These are phyloP conservation scores for Salvelinus namaycush DNA, from an alignment of 2,113 vertebrate genomes.

Conservation along the genomic window DNA sequence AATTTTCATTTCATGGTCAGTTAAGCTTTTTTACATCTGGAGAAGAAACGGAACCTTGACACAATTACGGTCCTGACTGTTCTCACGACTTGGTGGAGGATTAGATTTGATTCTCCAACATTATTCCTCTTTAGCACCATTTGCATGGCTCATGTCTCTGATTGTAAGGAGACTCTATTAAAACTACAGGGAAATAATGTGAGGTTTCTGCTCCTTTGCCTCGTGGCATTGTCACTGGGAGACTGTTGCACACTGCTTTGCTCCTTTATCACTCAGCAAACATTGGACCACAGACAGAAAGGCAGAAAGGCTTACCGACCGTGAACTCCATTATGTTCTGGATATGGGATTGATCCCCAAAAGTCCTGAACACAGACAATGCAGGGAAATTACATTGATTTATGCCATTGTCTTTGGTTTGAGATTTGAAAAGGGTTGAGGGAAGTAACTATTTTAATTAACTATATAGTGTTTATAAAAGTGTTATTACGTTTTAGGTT, in stretches of 20 bases:
- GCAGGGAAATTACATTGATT: slow-evolving; percentile 62
- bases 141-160: slow-evolving; percentile 76
- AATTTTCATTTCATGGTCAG: slow-evolving; percentile 99
- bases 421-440: slow-evolving; percentile 45
- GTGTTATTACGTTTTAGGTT: slow-evolving; percentile 67
- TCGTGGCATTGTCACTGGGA: slow-evolving; percentile 59
- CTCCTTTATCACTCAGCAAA: slow-evolving; percentile 68
- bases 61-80: slow-evolving; percentile 89
- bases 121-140: slow-evolving; percentile 77
- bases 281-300: slow-evolving; percentile 46
- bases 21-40: slow-evolving; percentile 94
- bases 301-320: slow-evolving; percentile 51
- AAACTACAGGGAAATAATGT: slow-evolving; percentile 63
- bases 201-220: slow-evolving; percentile 62
- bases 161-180: slow-evolving; percentile 74
- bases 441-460: not conserved
- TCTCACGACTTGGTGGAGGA: slow-evolving; percentile 86
- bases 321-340: slow-evolving; percentile 60
- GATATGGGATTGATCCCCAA: slow-evolving; percentile 74
- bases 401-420: slow-evolving; percentile 56
- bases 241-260: slow-evolving; percentile 34
- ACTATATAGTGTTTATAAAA: slow-evolving; percentile 29
- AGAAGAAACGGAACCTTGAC: slow-evolving; percentile 89
- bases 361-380: slow-evolving; percentile 59
- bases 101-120: slow-evolving; percentile 84